Evolutionary conservation across 2,113 vertebrate genomes (phyloP), one percentile per base, ranked within the genome.

Genomic region (Nicator chloris): DNA sequence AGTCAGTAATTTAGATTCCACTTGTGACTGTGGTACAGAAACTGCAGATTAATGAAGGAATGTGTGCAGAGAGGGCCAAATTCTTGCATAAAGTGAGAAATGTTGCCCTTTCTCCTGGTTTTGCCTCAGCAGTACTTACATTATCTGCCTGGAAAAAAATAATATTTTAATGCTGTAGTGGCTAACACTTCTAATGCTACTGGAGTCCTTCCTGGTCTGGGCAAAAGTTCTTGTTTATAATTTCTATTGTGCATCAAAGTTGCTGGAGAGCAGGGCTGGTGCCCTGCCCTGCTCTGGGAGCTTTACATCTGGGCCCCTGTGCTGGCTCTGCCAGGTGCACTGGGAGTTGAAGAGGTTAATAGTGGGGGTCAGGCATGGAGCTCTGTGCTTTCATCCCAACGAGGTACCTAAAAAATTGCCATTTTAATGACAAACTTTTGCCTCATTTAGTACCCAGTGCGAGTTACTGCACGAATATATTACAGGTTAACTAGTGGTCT

Each of bases 31-130:
- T 80, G 93, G 73, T 84, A 77, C 53, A 86, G 65, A 87, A 90
- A 92, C 57, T 88, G 57, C 66, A 93, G 82, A 94, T 92, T 86
- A 90, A 96, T 56, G 81, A 91, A 90, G 63, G 85, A 96, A 86
- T 90, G 82, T 3, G 0, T 0, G 21, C 6, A 9, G 53, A 68
- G 69, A 88, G 60, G 79, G 72, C 88, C 91, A 88, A 86, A 73
- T 83, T 71, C 49, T 95, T 94, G 86, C 1, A 4, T 90, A 92
- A 95, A 94, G 57, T 56, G 60, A 90, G 68, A 93, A 70, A 69
- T 37, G 64, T 70, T 94, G 60, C 64, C 64, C 39, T 94, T 90
- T 80, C 75, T 87, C 54, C 35, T 82, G 84, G 9, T 85, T 95
- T 95, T 93, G 68, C 60, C 78, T 93, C 57, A 56, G 40, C 51